phyloP scores from a whole-genome alignment of 2,888 invertebrate genomes.

The Oligia strigilis region DNA sequence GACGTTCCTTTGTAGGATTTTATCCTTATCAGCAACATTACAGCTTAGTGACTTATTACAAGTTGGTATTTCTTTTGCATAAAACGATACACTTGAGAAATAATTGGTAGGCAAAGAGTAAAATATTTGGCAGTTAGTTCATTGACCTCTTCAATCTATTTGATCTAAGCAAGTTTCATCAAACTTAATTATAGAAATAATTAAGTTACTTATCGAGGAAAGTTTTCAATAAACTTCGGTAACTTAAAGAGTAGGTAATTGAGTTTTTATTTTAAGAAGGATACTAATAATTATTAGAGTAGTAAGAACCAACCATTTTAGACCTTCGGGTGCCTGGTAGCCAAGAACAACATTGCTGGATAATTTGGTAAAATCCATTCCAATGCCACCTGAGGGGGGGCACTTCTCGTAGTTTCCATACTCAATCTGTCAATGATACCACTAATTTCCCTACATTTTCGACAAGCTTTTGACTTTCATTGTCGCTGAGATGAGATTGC shows the following conservation, averaged over 20 bases:
- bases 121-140: slow-evolving; percentile 12
- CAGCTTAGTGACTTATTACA: slow-evolving; percentile 14
- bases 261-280: slow-evolving; percentile 8
- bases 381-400: too few relatives aligned
- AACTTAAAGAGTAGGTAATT: slow-evolving; percentile 21
- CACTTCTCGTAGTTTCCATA: too few relatives aligned
- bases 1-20: slow-evolving; percentile 28
- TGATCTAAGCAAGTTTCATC: slow-evolving; percentile 19
- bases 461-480: too few relatives aligned
- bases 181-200: slow-evolving; percentile 3
- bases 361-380: background rate
- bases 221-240: slow-evolving; percentile 33
- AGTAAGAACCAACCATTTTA: background rate
- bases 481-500: too few relatives aligned
- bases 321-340: background rate
- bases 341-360: background rate
- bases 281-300: slow-evolving; percentile 6
- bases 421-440: too few relatives aligned
- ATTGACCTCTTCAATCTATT: slow-evolving; percentile 25
- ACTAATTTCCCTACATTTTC: too few relatives aligned
- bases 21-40: slow-evolving; percentile 27
- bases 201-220: slow-evolving; percentile 11
- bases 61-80: background rate
- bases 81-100: slow-evolving; percentile 5
- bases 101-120: slow-evolving; percentile 8